Evolutionary conservation across 2,797 vertebrate species (phyloP).

Genomic region (Poeciliopsis presidionis): DNA sequence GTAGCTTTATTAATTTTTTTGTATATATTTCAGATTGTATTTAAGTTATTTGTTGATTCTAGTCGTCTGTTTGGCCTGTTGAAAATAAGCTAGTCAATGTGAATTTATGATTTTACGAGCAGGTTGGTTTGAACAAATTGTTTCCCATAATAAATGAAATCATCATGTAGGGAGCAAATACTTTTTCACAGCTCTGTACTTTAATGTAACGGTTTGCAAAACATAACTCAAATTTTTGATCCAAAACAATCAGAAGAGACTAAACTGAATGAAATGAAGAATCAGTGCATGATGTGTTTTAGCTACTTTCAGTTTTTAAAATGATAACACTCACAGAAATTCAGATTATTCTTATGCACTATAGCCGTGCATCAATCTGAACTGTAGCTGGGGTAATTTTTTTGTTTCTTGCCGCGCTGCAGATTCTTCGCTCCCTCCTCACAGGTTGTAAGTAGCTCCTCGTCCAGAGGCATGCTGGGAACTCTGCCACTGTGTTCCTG

Average conservation of each 20-base stretch:
- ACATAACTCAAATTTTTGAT: background rate
- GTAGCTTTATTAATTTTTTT: background rate
- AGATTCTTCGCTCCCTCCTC: conserved; percentile 16
- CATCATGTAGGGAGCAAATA: background rate
- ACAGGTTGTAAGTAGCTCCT: conserved; percentile 16
- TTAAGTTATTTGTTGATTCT: background rate
- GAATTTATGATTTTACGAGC: background rate
- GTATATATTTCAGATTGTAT: background rate
- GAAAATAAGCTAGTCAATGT: background rate
- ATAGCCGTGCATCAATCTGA: conserved; percentile 12
- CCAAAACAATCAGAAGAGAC: background rate
- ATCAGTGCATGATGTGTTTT: background rate
- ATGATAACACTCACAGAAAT: background rate
- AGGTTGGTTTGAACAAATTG: background rate
- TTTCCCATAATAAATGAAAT: background rate
- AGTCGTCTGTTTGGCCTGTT: background rate
- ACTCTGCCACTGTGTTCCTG: conserved; percentile 47
- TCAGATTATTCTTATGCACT: background rate
- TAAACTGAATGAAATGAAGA: background rate
- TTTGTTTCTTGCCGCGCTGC: conserved; percentile 39
- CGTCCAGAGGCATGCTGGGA: conserved; percentile 33
- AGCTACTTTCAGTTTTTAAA: background rate
- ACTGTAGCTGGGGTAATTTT: conserved; percentile 33
- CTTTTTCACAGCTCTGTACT: background rate
- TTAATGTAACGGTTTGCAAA: background rate